These are phyloP conservation scores for Silvanus unidentatus DNA, from an alignment of 2,888 invertebrate genomes.

Conservation along the genomic window DNA sequence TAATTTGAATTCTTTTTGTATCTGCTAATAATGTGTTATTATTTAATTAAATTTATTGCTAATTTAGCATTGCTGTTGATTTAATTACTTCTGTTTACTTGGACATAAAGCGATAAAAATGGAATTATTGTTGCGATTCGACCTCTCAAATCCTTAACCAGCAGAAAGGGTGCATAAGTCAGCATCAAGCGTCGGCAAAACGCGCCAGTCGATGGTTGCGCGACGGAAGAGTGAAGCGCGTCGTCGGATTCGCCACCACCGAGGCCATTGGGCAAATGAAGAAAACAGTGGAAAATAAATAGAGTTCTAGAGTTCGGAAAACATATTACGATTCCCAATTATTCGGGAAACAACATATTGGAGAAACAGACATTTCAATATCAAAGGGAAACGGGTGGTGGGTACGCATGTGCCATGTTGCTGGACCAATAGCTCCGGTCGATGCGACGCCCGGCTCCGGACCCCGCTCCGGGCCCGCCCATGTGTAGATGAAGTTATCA, in stretches of 20 bases:
- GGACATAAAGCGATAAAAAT: not conserved
- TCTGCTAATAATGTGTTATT: conserved; percentile 1
- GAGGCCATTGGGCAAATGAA: conserved; percentile 10
- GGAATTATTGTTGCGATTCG: too few species aligned
- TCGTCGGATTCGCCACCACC: too few species aligned
- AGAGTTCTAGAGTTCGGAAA: conserved; percentile 24
- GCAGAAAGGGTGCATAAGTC: too few species aligned
- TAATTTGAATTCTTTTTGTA: not conserved
- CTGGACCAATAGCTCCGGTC: conserved; percentile 43
- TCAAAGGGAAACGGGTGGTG: conserved; percentile 34
- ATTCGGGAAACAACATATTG: conserved; percentile 39
- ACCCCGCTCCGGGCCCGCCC: conserved; percentile 37
- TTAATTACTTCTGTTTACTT: not conserved
- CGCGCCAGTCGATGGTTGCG: too few species aligned
- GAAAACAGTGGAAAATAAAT: conserved; percentile 22
- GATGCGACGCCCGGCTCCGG: conserved; percentile 48
- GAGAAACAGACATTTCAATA: conserved; percentile 38
- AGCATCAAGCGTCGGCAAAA: too few species aligned
- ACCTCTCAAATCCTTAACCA: too few species aligned
- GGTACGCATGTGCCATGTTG: conserved; percentile 28
- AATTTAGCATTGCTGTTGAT: not conserved
- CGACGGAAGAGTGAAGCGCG: too few species aligned
- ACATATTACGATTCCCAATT: conserved; percentile 38
- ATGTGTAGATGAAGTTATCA: conserved; percentile 46
- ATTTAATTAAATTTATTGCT: conserved; percentile 1